These are phyloP conservation scores for Patella caerulea DNA, from an alignment of 2,888 invertebrate genomes.

Conservation along the genomic window DNA sequence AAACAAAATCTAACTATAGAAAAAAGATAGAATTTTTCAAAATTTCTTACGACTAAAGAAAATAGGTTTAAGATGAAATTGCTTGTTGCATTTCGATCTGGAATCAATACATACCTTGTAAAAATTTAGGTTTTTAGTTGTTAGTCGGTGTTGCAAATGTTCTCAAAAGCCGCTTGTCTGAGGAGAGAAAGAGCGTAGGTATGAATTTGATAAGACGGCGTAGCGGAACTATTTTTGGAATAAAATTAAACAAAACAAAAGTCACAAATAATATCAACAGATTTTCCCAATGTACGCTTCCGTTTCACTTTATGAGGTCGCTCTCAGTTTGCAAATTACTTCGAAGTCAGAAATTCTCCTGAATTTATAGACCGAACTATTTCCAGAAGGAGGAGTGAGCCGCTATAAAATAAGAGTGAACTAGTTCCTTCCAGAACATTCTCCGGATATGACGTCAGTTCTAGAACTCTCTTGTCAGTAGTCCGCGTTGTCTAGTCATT, in stretches of 20 bases:
- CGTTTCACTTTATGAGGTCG: neutral
- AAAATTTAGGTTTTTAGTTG: neutral
- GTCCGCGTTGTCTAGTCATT: neutral
- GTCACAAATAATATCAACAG: no score
- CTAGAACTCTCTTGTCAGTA: slow-evolving; percentile 37
- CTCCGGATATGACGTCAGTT: slow-evolving; percentile 44
- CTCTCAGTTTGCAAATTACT: neutral
- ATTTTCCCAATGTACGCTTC: no score
- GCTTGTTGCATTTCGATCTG: neutral
- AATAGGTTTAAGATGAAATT: no score
- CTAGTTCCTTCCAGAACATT: slow-evolving; percentile 43
- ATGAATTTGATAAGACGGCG: neutral
- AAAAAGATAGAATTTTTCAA: neutral
- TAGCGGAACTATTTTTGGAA: neutral
- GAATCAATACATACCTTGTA: slow-evolving; percentile 1
- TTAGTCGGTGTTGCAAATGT: neutral
- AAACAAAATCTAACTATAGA: neutral
- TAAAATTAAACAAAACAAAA: no score
- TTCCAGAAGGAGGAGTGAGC: slow-evolving; percentile 11
- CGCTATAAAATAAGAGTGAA: slow-evolving; percentile 12
- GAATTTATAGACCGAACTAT: neutral
- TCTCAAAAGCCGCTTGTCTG: neutral
- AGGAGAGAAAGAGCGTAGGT: slow-evolving; percentile 4
- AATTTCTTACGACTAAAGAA: neutral
- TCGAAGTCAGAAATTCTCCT: neutral